Evolutionary conservation across 92 coral and sea anemone genomes (phyloP).

Genomic region (Epizoanthus scotinus): DNA sequence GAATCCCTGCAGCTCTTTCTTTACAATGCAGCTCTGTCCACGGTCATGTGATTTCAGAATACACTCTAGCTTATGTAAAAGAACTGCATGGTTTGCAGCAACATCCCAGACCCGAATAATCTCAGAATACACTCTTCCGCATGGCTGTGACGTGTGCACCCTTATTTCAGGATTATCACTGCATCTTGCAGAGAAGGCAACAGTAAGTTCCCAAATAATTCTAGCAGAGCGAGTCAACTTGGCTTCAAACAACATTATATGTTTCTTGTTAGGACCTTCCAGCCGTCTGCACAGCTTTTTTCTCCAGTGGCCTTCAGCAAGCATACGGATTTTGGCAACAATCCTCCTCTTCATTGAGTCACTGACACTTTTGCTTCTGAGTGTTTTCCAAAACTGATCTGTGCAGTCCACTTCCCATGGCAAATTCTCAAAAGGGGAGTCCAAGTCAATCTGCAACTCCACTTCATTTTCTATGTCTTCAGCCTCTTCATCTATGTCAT

Average conservation of each 20-base stretch:
- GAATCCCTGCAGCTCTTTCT: constrained; percentile 75
- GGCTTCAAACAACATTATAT: constrained; percentile 40
- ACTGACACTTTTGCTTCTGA: constrained; percentile 24
- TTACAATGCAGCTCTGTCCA: constrained; percentile 80
- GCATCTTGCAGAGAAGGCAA: constrained; percentile 45
- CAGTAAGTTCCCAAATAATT: constrained; percentile 39
- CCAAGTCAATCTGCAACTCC: constrained; percentile 37
- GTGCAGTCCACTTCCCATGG: constrained; percentile 90
- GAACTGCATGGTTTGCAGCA: constrained; percentile 39
- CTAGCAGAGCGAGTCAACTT: constrained; percentile 33
- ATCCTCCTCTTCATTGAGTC: constrained; percentile 21
- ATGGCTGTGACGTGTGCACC: constrained; percentile 4
- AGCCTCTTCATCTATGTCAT: constrained; percentile 15
- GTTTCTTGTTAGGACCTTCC: constrained; percentile 28
- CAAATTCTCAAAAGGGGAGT: constrained; percentile 72
- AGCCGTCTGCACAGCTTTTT: constrained; percentile 23
- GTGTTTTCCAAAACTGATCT: constrained; percentile 36
- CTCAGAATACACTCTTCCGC: constrained; percentile 44
- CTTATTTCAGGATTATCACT: constrained; percentile 27
- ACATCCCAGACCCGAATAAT: constrained; percentile 56
- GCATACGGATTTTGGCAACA: constrained; percentile 26
- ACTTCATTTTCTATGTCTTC: background rate
- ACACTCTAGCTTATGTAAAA: constrained; percentile 29
- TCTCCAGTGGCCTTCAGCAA: constrained; percentile 39
- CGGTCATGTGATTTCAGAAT: constrained; percentile 51